Conservation (phyloP, 2,797 vertebrate genomes). For the Gadopsis marmoratus region DNA sequence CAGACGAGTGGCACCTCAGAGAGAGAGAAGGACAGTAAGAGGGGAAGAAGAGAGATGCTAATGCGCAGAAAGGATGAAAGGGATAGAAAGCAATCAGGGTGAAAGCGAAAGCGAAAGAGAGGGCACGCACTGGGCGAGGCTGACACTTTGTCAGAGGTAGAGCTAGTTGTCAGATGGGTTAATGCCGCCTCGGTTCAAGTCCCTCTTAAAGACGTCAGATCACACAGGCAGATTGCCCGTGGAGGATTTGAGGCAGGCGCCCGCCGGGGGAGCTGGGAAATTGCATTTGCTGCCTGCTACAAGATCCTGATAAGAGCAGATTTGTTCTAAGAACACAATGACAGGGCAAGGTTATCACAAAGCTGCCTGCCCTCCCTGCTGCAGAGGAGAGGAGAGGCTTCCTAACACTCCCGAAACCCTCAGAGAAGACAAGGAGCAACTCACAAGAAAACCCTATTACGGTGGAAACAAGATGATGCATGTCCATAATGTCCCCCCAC, state of each 20-base stretch:
- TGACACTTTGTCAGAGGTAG: slow-evolving; percentile 69
- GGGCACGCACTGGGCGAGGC: slow-evolving; percentile 38
- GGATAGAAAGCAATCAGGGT: slow-evolving; percentile 63
- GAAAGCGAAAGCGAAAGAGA: slow-evolving; percentile 47
- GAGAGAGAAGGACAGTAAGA: slow-evolving; percentile 24
- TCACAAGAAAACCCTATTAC: slow-evolving; percentile 17
- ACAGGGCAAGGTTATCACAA: slow-evolving; percentile 86
- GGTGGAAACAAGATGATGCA: slow-evolving; percentile 16
- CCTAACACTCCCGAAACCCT: slow-evolving; percentile 47
- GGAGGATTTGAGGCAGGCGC: slow-evolving; percentile 77
- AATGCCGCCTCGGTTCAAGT: slow-evolving; percentile 77
- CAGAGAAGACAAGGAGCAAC: slow-evolving; percentile 23
- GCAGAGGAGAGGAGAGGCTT: slow-evolving; percentile 47
- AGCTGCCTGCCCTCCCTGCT: slow-evolving; percentile 63
- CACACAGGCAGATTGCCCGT: slow-evolving; percentile 80
- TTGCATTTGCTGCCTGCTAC: slow-evolving; percentile 82
- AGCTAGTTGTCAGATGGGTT: slow-evolving; percentile 78
- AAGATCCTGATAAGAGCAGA: slow-evolving; percentile 85
- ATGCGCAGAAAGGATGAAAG: slow-evolving; percentile 54
- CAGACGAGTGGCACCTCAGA: slow-evolving; percentile 33
- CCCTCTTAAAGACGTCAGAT: slow-evolving; percentile 85
- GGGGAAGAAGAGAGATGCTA: slow-evolving; percentile 43
- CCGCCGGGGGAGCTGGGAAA: slow-evolving; percentile 73
- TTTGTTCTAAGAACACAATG: slow-evolving; percentile 85
- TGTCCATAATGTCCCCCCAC: not conserved